Conservation (phyloP, 2,888 invertebrate genomes). For the Volucella inanis region DNA sequence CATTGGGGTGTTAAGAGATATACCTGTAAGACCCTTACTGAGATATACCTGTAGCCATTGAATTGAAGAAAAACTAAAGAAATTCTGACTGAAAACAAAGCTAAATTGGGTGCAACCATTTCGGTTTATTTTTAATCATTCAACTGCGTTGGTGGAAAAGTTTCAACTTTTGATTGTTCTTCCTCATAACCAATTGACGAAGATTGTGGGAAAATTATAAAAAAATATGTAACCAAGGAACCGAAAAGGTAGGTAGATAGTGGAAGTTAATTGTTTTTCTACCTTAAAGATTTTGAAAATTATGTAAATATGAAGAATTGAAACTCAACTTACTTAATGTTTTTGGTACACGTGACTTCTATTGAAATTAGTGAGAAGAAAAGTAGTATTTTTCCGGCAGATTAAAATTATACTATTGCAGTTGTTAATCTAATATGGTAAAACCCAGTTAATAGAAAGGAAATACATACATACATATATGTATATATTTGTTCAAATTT, state of each 20-base stretch:
- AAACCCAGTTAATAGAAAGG: not conserved
- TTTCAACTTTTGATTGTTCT: conserved; percentile 61
- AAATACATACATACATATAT: not conserved
- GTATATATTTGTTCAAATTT: too few species aligned
- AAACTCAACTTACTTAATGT: not conserved
- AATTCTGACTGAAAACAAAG: conserved; percentile 25
- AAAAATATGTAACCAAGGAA: conserved; percentile 2
- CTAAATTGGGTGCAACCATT: conserved; percentile 37
- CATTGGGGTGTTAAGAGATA: not conserved
- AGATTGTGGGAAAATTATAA: conserved; percentile 52
- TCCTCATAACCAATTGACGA: conserved; percentile 45
- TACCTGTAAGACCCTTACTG: conserved; percentile 5
- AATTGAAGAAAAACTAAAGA: conserved; percentile 38
- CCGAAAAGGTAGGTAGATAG: conserved; percentile 9
- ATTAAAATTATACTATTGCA: too few species aligned
- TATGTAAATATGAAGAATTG: conserved; percentile 2
- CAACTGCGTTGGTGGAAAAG: conserved; percentile 57
- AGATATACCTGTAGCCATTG: not conserved
- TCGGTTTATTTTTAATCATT: conserved; percentile 58
- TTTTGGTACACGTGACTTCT: not conserved
- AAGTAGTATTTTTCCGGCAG: too few species aligned
- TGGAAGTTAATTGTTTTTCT: conserved; percentile 3
- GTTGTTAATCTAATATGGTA: too few species aligned
- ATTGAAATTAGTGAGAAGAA: not conserved
- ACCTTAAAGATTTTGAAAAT: not conserved